phyloP scores from a whole-genome alignment of 2,113 vertebrate genomes.

The Dromiciops gliroides region DNA sequence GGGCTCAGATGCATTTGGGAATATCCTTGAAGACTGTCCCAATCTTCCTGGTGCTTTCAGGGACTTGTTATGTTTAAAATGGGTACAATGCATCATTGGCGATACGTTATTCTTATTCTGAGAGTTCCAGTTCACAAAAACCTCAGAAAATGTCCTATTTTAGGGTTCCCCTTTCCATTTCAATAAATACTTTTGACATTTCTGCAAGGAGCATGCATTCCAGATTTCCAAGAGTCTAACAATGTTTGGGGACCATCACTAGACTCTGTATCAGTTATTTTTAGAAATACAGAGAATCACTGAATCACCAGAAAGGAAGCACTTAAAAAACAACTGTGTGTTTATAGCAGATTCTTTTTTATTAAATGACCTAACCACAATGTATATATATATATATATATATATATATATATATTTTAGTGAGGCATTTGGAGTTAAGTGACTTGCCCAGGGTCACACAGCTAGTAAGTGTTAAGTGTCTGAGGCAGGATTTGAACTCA shows the following conservation, averaged over 20 bases:
- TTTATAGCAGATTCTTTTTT: constrained; percentile 17
- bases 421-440: too few species aligned
- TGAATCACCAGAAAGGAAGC: not conserved
- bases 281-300: constrained; percentile 9
- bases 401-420: too few species aligned
- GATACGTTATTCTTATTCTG: constrained; percentile 7
- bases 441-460: too few species aligned
- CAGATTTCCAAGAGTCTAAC: not conserved
- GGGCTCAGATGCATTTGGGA: not conserved
- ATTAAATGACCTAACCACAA: not conserved
- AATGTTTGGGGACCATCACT: not conserved
- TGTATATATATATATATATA: too few species aligned
- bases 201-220: not conserved
- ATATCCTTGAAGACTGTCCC: not conserved
- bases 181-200: constrained; percentile 33
- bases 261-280: constrained; percentile 36
- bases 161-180: constrained; percentile 14
- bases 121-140: not conserved
- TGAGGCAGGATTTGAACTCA: too few species aligned
- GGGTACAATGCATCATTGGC: not conserved
- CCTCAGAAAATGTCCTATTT: constrained; percentile 22
- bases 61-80: not conserved
- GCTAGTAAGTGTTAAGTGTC: too few species aligned
- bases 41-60: not conserved
- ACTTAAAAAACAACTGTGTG: constrained; percentile 19